These are phyloP conservation scores for Linyphia triangularis DNA, from an alignment of 2,888 invertebrate genomes.

Conservation along the genomic window DNA sequence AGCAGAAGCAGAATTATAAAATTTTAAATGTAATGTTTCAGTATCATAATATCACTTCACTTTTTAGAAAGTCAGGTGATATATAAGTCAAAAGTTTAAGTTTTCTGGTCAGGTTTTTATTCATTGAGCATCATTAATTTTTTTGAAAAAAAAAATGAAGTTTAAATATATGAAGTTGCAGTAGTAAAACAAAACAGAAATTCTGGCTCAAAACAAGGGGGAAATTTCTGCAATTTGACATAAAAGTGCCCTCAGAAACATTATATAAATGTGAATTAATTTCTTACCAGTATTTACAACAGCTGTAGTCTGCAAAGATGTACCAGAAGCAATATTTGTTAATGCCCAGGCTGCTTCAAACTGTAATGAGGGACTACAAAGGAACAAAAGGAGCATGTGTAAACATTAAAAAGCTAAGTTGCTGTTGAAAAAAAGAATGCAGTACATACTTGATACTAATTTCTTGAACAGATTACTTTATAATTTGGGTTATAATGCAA, in stretches of 20 bases:
- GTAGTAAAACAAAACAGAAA: not conserved
- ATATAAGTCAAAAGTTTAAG: not conserved
- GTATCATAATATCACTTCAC: not conserved
- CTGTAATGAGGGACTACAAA: slow-evolving; percentile 87
- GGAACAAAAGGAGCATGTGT: slow-evolving; percentile 73
- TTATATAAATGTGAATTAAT: too few relatives aligned
- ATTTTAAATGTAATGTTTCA: not conserved
- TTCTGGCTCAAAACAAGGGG: too few relatives aligned
- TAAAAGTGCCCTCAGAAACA: too few relatives aligned
- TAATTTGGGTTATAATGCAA: too few relatives aligned
- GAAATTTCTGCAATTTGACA: too few relatives aligned
- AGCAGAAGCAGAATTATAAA: not conserved
- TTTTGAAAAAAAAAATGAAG: not conserved
- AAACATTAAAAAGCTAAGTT: not conserved
- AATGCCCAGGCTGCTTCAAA: slow-evolving; percentile 99
- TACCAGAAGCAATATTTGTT: slow-evolving; percentile 97
- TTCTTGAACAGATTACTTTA: too few relatives aligned
- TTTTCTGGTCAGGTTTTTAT: not conserved
- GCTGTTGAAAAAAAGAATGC: too few relatives aligned
- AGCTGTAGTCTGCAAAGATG: slow-evolving; percentile 93
- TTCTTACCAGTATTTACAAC: slow-evolving; percentile 87
- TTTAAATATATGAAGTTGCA: not conserved
- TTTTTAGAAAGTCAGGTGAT: not conserved
- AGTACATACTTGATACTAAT: too few relatives aligned
- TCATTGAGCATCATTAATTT: not conserved